A percentile compares a stretch with the other conserved stretches of the same genome.
Evolutionary conservation across 2,113 vertebrate species (phyloP).

Genomic region (Regulus satrapa): DNA sequence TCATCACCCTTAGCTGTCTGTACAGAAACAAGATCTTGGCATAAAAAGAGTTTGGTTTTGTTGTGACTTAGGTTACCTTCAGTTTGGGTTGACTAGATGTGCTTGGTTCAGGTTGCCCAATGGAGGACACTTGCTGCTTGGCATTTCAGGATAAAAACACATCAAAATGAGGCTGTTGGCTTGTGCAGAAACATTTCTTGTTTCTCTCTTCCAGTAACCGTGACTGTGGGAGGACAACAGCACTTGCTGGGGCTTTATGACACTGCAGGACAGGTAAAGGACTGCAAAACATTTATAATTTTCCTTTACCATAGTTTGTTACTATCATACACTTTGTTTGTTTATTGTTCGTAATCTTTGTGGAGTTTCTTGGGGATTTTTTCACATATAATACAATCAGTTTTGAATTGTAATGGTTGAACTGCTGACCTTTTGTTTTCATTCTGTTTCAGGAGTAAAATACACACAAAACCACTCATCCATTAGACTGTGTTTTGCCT

Average conservation of each 20-base stretch:
- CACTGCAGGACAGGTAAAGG: conserved; percentile 86
- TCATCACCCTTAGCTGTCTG: neutral
- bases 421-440: neutral
- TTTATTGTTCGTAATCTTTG: neutral
- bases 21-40: neutral
- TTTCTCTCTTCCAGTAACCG: conserved; percentile 77
- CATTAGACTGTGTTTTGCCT: neutral
- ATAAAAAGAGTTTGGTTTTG: neutral
- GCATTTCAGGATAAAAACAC: neutral
- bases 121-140: neutral
- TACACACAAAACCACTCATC: neutral
- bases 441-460: neutral
- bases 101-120: neutral
- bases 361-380: neutral
- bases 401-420: neutral
- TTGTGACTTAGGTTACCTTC: neutral
- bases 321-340: neutral
- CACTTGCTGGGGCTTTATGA: conserved; percentile 87
- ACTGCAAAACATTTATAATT: neutral
- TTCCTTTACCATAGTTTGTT: neutral
- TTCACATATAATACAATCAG: neutral
- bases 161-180: neutral
- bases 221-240: conserved; percentile 86
- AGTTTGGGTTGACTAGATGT: neutral
- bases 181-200: neutral